These are phyloP conservation scores for Xerus rutilus DNA, from an alignment of 2,797 vertebrate species.

Conservation along the genomic window DNA sequence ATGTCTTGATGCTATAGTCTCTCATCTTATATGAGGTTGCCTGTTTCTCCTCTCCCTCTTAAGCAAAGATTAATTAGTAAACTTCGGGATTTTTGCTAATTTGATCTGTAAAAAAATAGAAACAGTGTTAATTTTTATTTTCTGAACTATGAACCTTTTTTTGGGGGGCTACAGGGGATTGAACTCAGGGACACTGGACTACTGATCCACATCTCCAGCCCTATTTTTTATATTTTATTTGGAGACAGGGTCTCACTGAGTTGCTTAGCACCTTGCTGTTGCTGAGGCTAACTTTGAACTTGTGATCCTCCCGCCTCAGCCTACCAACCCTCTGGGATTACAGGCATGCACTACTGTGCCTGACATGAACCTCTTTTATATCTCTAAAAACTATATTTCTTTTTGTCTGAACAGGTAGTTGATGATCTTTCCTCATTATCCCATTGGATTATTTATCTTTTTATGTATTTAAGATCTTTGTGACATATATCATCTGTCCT, in stretches of 20 bases:
- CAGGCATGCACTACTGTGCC: too few species aligned
- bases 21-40: background rate
- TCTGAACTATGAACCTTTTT: background rate
- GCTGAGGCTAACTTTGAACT: too few species aligned
- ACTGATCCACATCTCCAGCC: too few species aligned
- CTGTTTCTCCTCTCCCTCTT: background rate
- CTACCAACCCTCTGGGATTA: too few species aligned
- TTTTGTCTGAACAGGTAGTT: background rate
- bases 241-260: too few species aligned
- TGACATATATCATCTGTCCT: background rate
- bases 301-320: too few species aligned
- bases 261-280: too few species aligned
- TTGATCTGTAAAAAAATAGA: background rate
- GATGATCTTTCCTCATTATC: background rate
- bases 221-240: too few species aligned
- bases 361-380: background rate
- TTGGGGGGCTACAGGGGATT: too few species aligned
- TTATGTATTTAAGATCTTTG: conserved; percentile 6
- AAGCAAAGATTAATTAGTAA: background rate
- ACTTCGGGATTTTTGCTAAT: background rate
- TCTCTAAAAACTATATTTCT: background rate
- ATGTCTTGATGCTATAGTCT: background rate
- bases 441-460: background rate
- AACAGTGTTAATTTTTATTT: conserved; percentile 45
- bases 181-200: too few species aligned